Percentiles rank a stretch among this genome's conserved stretches.
phyloP scores from a whole-genome alignment of 2,888 invertebrate species.

The Pandemis cinnamomeana region DNA sequence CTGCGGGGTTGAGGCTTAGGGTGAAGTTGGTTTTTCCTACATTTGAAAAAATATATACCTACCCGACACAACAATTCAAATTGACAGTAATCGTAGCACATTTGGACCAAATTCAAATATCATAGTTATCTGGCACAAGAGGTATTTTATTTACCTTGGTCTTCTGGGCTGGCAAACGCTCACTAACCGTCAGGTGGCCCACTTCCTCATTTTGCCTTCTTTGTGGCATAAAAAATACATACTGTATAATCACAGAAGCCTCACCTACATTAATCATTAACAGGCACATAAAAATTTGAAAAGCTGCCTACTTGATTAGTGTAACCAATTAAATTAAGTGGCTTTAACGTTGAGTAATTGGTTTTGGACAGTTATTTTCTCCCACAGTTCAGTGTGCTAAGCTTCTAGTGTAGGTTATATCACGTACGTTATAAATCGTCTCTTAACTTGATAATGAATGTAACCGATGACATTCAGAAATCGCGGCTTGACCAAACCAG shows the following conservation, averaged over 20 bases:
- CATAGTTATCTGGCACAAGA: too few species aligned
- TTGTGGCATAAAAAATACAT: too few species aligned
- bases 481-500: background rate
- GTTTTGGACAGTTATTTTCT: background rate
- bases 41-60: too few species aligned
- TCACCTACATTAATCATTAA: background rate
- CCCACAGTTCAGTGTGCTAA: background rate
- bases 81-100: too few species aligned
- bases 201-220: too few species aligned
- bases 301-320: background rate
- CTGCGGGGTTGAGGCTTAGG: too few species aligned
- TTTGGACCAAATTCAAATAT: too few species aligned
- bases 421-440: background rate
- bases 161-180: too few species aligned
- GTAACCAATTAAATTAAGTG: background rate
- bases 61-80: too few species aligned
- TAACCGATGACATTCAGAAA: background rate
- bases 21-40: too few species aligned
- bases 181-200: too few species aligned
- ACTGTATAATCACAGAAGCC: background rate
- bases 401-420: background rate
- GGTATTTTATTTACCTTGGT: too few species aligned
- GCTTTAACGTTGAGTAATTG: background rate
- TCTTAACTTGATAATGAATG: background rate
- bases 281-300: constrained; percentile 3